Conservation (phyloP, 2,797 vertebrate genomes). For the Sciurus vulgaris region DNA sequence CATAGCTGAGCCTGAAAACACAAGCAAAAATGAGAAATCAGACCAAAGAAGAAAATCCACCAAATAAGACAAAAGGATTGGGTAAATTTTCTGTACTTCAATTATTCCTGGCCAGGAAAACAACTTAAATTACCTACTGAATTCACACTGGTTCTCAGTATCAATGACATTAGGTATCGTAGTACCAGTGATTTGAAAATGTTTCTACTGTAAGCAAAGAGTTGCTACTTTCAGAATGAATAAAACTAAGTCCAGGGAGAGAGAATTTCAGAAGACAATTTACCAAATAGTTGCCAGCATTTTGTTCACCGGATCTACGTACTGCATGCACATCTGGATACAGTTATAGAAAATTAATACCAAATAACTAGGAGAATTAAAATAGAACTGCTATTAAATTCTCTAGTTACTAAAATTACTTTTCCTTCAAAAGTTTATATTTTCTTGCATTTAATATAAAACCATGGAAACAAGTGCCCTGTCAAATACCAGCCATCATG, state of each 20-base stretch:
- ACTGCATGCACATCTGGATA: conserved; percentile 45
- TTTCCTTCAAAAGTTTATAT: conserved; percentile 61
- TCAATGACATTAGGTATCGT: not conserved
- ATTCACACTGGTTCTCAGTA: not conserved
- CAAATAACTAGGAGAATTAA: conserved; percentile 72
- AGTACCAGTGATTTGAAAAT: conserved; percentile 41
- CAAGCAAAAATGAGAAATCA: conserved; percentile 75
- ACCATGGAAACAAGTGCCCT: conserved; percentile 34
- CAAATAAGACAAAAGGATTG: conserved; percentile 49
- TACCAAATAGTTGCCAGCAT: conserved; percentile 67
- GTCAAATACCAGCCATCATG: conserved; percentile 55
- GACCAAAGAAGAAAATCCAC: conserved; percentile 54
- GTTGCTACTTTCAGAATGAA: conserved; percentile 42
- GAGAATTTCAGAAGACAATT: conserved; percentile 57
- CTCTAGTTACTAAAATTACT: conserved; percentile 62
- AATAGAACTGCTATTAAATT: conserved; percentile 72
- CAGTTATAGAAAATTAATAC: conserved; percentile 67
- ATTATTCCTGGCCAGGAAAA: conserved; percentile 49
- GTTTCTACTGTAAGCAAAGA: conserved; percentile 43
- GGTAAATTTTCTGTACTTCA: conserved; percentile 51
- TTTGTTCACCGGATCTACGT: conserved; percentile 10
- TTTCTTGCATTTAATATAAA: conserved; percentile 64
- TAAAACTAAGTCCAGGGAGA: not conserved
- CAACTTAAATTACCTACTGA: conserved; percentile 27
- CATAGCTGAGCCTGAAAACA: conserved; percentile 93